Evolutionary conservation across 2,113 vertebrate species (phyloP), one percentile per base, ranked within the genome.

Genomic region (Engraulis encrasicolus): DNA sequence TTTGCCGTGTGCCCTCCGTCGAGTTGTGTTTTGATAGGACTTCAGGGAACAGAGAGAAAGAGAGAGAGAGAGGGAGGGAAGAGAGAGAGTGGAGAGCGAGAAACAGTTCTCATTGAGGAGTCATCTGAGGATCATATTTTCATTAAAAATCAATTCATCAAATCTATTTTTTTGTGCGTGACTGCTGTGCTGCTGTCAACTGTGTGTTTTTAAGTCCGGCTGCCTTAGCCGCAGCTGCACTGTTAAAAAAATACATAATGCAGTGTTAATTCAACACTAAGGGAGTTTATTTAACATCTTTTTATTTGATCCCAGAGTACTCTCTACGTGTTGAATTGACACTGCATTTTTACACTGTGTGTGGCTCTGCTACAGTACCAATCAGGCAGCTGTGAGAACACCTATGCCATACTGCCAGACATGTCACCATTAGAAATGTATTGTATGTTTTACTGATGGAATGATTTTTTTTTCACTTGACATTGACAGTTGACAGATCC

Each of bases 21-120:
- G 83, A 81, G 78, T 84, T 78, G 66, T 77, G 80, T 40, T 58
- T 34, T 52, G 20, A 78, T 78, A 31, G 52, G 77, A 74, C 66
- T 74, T 36, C 15, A 27, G 61, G 61, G 58, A 11, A 31, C n/a
- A 66, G 58, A 31, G 58, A 66, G n/a, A 11, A 2, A 9, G 23
- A 15, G 61, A 17, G 27, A 71, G 27, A 71, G 27, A 71, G 61
- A 71, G 61, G 34, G 14, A 71, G 9, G 31, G 23, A 71, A 58
- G 23, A 71, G 14, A 71, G 61, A 71, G 61, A 27, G 11, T 11
- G 50, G 50, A 20, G 50, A 20, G 58, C 23, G 7, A 27, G 14
- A n/a, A 66, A 31, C 66, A 74, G 9, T 15, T 74, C 66, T 74
- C 17, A 36, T 74, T 36, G 66, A 34, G 66, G 34, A 74, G 66